Evolutionary conservation across 2,113 vertebrate genomes (phyloP).

Genomic region (Tupaia tana): DNA sequence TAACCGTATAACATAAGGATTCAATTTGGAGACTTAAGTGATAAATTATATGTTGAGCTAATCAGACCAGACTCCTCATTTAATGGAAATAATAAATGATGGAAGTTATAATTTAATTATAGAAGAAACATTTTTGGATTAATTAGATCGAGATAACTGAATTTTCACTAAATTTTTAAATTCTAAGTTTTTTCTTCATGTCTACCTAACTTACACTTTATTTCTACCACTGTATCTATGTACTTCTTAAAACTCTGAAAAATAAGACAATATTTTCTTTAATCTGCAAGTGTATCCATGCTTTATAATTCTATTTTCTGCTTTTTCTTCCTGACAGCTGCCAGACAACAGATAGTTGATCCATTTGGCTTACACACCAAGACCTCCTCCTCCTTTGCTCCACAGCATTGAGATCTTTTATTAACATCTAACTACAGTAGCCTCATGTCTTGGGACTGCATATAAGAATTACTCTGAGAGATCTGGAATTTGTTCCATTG

Average conservation of each 20-base stretch:
- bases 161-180: slow-evolving; percentile 39
- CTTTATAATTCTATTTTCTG: background rate
- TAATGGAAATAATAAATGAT: slow-evolving; percentile 65
- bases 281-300: background rate
- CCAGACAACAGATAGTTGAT: background rate
- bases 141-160: slow-evolving; percentile 35
- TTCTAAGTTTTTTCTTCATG: background rate
- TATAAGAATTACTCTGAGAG: slow-evolving; percentile 45
- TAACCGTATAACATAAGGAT: slow-evolving; percentile 35
- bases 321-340: slow-evolving; percentile 13
- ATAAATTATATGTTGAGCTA: slow-evolving; percentile 47
- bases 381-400: background rate
- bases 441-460: slow-evolving; percentile 37
- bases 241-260: background rate
- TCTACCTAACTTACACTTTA: background rate
- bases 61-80: slow-evolving; percentile 25
- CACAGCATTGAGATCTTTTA: slow-evolving; percentile 27
- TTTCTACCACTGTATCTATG: background rate
- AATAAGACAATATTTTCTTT: background rate
- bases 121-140: slow-evolving; percentile 46
- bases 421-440: slow-evolving; percentile 15
- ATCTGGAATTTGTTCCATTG: slow-evolving; percentile 49
- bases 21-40: slow-evolving; percentile 61
- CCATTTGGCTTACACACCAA: background rate
- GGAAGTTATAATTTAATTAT: slow-evolving; percentile 46